A percentile compares a stretch with the other conserved stretches of the same genome.
Evolutionary conservation across 2,113 vertebrate species (phyloP).

Genomic region (Amphiprion ocellaris): DNA sequence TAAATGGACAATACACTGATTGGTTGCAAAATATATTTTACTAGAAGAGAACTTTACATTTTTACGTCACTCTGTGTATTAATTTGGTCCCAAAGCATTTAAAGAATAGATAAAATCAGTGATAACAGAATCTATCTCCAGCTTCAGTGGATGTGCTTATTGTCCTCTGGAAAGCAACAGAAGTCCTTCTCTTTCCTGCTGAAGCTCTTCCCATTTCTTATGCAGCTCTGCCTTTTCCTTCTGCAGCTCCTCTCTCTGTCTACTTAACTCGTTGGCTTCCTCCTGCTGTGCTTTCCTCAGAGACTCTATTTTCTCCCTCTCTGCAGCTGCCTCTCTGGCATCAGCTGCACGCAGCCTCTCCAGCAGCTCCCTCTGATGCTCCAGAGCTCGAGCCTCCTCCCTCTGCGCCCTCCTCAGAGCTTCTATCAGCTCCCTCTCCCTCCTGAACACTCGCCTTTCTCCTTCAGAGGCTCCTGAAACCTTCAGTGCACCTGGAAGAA

Average conservation of each 20-base stretch:
- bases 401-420: conserved; percentile 78
- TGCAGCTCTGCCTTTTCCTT: conserved; percentile 63
- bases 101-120: background rate
- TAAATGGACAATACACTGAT: background rate
- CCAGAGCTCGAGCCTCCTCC: conserved; percentile 76
- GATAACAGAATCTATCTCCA: background rate
- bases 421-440: conserved; percentile 75
- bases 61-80: background rate
- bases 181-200: conserved; percentile 60
- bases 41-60: background rate
- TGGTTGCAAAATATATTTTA: conserved; percentile 13
- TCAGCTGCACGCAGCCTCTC: conserved; percentile 62
- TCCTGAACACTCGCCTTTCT: conserved; percentile 54
- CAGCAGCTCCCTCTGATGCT: conserved; percentile 77
- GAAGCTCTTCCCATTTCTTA: conserved; percentile 68
- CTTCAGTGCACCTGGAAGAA: conserved; percentile 12
- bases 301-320: conserved; percentile 69
- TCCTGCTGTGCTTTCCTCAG: conserved; percentile 75
- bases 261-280: conserved; percentile 67
- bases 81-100: background rate
- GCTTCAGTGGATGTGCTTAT: background rate
- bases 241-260: conserved; percentile 69
- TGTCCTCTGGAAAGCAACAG: conserved; percentile 33
- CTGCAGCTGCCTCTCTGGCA: conserved; percentile 71
- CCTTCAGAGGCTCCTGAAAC: conserved; percentile 10